Percentiles rank a stretch among this genome's conserved stretches.
Conservation (phyloP, 2,113 vertebrate genomes). For the Todiramphus saurophagus region DNA sequence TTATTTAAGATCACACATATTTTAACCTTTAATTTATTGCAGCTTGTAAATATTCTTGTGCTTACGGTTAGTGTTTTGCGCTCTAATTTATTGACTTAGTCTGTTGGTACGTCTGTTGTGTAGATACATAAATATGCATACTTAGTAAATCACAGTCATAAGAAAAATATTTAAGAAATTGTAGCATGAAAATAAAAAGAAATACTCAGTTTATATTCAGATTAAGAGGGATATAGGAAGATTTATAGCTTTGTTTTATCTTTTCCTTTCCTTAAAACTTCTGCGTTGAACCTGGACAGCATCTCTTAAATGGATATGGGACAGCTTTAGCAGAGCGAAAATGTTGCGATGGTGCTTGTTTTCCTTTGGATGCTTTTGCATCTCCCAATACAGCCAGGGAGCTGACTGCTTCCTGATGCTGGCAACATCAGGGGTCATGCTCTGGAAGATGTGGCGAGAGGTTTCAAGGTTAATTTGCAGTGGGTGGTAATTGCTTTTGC, state of each 20-base stretch:
- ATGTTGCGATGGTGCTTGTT: not conserved
- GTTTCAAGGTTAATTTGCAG: not conserved
- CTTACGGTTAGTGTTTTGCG: not conserved
- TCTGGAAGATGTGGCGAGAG: not conserved
- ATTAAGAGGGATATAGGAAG: not conserved
- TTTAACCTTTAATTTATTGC: slow-evolving; percentile 56
- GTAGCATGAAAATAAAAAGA: not conserved
- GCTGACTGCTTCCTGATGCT: accelerated
- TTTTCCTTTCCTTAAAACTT: not conserved
- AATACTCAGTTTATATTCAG: not conserved
- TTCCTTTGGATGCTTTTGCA: not conserved
- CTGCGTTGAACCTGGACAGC: not conserved
- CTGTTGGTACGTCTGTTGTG: not conserved
- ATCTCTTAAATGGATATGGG: not conserved
- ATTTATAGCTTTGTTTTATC: not conserved
- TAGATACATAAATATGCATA: not conserved
- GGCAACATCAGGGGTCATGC: accelerated
- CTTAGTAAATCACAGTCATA: not conserved
- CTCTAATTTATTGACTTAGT: slow-evolving; percentile 55
- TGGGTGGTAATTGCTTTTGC: not conserved
- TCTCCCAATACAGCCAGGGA: not conserved
- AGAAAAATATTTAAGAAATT: not conserved
- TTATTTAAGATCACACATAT: not conserved
- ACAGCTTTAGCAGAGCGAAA: not conserved
- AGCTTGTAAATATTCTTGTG: slow-evolving; percentile 52